Conservation (phyloP, 2,797 vertebrate genomes). For the Graptemys geographica region DNA sequence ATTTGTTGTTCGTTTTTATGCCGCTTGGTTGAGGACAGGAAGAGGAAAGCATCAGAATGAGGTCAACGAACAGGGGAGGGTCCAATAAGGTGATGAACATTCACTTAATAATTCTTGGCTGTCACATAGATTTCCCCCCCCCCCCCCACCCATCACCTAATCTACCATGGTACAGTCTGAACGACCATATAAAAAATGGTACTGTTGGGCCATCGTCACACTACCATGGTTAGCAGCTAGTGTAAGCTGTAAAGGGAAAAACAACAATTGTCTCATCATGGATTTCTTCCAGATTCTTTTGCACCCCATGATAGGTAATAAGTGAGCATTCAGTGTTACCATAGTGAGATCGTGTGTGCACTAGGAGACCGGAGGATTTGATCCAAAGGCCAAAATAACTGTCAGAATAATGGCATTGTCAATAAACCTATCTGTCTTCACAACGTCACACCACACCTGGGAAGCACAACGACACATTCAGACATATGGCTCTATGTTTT, state of each 20-base stretch:
- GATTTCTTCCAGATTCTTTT: neutral
- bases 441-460: neutral
- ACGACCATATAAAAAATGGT: neutral
- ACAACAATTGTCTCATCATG: neutral
- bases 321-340: neutral
- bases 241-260: neutral
- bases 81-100: too few species aligned
- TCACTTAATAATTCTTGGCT: neutral
- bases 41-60: neutral
- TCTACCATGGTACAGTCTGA: neutral
- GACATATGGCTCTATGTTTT: neutral
- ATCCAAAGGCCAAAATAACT: neutral
- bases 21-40: neutral
- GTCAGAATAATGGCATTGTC: neutral
- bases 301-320: neutral
- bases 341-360: neutral
- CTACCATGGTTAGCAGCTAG: neutral
- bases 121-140: neutral
- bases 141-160: neutral
- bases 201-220: neutral
- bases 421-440: neutral
- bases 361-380: rapidly evolving
- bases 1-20: neutral
- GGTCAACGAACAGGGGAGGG: neutral
- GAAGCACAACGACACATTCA: neutral